Percentiles rank a stretch among this genome's conserved stretches.
These are phyloP conservation scores for Invenusta paracnida DNA, from an alignment of 2,888 invertebrate genomes.

Conservation along the genomic window DNA sequence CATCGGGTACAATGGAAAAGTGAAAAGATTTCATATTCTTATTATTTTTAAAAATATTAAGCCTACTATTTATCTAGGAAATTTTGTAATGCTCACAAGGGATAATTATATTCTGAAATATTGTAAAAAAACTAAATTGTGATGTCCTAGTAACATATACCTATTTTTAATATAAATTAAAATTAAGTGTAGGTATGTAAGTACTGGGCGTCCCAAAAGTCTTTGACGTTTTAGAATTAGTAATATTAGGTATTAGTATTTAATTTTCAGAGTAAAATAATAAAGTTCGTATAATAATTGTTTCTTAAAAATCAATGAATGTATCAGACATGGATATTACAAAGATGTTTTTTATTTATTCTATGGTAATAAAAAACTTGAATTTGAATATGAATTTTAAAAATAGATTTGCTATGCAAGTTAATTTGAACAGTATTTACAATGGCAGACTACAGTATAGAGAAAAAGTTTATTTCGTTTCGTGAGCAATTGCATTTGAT, in stretches of 20 bases:
- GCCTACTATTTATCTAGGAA: too few relatives aligned
- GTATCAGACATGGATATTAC: neutral
- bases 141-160: too few relatives aligned
- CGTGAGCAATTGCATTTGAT: neutral
- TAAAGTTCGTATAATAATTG: neutral
- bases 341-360: neutral
- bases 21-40: too few relatives aligned
- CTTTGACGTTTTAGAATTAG: neutral
- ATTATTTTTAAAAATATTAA: too few relatives aligned
- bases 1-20: too few relatives aligned
- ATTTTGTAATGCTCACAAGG: too few relatives aligned
- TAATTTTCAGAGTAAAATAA: neutral
- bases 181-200: too few relatives aligned
- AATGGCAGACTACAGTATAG: constrained; percentile 23
- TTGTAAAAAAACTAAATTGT: too few relatives aligned
- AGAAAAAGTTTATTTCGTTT: constrained; percentile 1
- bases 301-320: neutral
- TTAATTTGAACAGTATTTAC: constrained; percentile 20
- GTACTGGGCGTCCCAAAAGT: too few relatives aligned
- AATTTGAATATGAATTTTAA: neutral
- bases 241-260: too few relatives aligned
- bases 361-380: neutral
- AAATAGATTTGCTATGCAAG: neutral
- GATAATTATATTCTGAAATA: too few relatives aligned
- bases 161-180: too few relatives aligned